Evolutionary conservation across 2,797 vertebrate genomes (phyloP), one percentile per base, ranked within the genome.

Genomic region (Sebastes matsubarae): DNA sequence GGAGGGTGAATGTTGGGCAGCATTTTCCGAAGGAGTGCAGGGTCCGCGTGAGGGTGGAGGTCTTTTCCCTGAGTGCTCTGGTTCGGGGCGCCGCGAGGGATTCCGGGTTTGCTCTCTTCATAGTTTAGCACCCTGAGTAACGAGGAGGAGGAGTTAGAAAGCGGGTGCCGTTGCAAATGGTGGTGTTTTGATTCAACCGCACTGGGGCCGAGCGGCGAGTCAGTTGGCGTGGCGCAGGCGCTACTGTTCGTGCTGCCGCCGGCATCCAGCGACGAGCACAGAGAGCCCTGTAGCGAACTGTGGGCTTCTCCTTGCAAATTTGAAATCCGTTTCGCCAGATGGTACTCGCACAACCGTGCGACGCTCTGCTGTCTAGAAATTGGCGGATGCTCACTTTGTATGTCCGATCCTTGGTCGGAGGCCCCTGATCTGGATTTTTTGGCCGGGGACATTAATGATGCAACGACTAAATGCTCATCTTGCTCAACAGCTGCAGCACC

Each of bases 251-350:
- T 96, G 94, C 97, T 97, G 69, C 97, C 97, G 50, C 97, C 97
- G 2, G 96, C 97, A 18, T 99, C 98, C 75, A 98, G 94, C 0
- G 98, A 99, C 20, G 98, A 99, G 89, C 97, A 97, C 83, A 98
- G 94, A 30, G 98, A 99, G 60, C 97, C 97, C 86, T 98, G 98
- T 7, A 97, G 94, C 0, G 97, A 99, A 90, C 96, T 97, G 79
- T 97, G 97, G 69, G 96, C 96, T 86, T 99, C 97, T 2, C 96
- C 97, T 82, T 99, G 98, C 87, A 98, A 87, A 16, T 95, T 97
- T 1, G 97, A 97, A 95, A 98, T 98, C 72, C 97, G 95, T 89
- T 98, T 98, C 59, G 97, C 96, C 57, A 98, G 91, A 85, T 99
- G 98, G 91, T 98, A 98, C 69, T 99, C 97, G 73, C 98, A 98